phyloP scores from a whole-genome alignment of 2,797 vertebrate species.

The Cirrhinus mrigala region DNA sequence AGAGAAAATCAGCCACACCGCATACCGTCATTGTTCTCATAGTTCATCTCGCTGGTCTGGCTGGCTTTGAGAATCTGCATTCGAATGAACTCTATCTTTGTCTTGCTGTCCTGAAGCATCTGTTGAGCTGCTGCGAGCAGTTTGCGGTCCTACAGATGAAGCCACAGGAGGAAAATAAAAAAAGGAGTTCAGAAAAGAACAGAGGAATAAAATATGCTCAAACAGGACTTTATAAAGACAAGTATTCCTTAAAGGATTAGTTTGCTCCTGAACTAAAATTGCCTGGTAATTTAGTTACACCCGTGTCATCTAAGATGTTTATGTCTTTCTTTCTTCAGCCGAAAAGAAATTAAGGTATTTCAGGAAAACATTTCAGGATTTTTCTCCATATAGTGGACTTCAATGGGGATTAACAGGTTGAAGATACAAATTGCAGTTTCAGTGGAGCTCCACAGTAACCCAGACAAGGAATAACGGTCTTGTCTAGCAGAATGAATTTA shows the following conservation, averaged over 20 bases:
- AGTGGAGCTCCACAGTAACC: no score
- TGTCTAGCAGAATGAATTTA: no score
- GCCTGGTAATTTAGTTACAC: no score
- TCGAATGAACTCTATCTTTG: constrained; percentile 98
- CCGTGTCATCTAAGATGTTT: no score
- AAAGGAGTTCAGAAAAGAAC: background rate
- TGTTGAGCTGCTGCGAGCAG: constrained; percentile 95
- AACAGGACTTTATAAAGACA: background rate
- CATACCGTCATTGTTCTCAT: constrained; percentile 90
- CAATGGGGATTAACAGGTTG: no score
- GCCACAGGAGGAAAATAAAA: constrained; percentile 25
- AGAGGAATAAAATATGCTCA: constrained; percentile 2
- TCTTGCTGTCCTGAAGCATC: constrained; percentile 99
- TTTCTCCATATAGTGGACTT: no score
- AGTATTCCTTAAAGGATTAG: background rate
- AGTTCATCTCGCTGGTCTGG: constrained; percentile 93
- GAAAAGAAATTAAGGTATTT: no score
- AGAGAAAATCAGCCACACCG: constrained; percentile 1
- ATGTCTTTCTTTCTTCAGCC: no score
- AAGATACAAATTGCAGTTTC: no score
- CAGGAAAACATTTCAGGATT: no score
- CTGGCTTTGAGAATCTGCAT: constrained; percentile 99
- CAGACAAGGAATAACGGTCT: no score
- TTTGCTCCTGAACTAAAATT: no score
- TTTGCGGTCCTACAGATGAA: constrained; percentile 89